Evolutionary conservation across 2,888 invertebrate species (phyloP).

Genomic region (Mythimna ferrago): DNA sequence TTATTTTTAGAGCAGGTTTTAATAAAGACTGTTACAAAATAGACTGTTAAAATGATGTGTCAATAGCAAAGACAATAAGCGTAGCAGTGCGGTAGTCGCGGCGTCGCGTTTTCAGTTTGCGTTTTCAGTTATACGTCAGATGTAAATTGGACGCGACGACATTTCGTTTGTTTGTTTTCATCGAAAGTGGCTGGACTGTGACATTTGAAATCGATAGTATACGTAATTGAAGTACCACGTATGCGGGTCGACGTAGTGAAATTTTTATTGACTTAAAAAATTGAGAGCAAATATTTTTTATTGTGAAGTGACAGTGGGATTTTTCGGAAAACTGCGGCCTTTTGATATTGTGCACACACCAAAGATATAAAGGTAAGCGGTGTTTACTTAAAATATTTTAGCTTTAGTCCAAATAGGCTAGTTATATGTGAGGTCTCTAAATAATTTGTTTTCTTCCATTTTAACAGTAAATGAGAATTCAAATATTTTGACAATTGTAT

Average conservation of each 20-base stretch:
- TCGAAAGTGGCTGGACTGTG: constrained; percentile 86
- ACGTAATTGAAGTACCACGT: constrained; percentile 76
- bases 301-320: constrained; percentile 87
- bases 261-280: constrained; percentile 75
- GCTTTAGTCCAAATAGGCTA: constrained; percentile 44
- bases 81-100: constrained; percentile 71
- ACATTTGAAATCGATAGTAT: constrained; percentile 85
- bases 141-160: constrained; percentile 76
- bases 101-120: constrained; percentile 80
- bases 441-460: constrained; percentile 37
- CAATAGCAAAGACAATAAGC: constrained; percentile 68
- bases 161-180: constrained; percentile 78
- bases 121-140: constrained; percentile 81
- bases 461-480: constrained; percentile 27
- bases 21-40: constrained; percentile 46
- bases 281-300: constrained; percentile 67
- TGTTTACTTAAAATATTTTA: constrained; percentile 64
- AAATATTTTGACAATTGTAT: constrained; percentile 11
- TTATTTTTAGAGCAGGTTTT: constrained; percentile 52
- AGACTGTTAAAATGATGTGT: constrained; percentile 68
- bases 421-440: constrained; percentile 44
- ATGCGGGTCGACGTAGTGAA: constrained; percentile 75
- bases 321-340: constrained; percentile 70
- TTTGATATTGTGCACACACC: constrained; percentile 75
- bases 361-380: constrained; percentile 86